These are phyloP conservation scores for Craterocephalus amniculus DNA, from an alignment of 2,797 vertebrate species.

Conservation along the genomic window DNA sequence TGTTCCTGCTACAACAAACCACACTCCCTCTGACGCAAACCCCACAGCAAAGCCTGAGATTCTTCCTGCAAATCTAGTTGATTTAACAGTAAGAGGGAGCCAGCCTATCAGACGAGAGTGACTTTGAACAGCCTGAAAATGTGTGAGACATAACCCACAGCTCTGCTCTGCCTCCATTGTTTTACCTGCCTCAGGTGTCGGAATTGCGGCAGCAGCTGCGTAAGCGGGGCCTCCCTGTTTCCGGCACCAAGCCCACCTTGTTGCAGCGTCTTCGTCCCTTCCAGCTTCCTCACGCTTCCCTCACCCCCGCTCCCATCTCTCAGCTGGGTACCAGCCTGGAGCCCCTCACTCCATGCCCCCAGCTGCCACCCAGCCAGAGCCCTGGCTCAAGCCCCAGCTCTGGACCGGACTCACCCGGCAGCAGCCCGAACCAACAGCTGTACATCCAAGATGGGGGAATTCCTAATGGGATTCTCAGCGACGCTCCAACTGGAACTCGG, in stretches of 20 bases:
- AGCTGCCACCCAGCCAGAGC: constrained; percentile 62
- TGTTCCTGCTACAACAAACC: constrained; percentile 68
- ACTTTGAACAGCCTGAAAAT: background rate
- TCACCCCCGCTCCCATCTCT: constrained; percentile 78
- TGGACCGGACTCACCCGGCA: constrained; percentile 69
- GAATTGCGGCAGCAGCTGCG: constrained; percentile 92
- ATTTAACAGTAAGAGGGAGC: constrained; percentile 83
- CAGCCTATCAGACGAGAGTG: background rate
- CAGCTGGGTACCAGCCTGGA: constrained; percentile 72
- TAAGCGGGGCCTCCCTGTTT: constrained; percentile 90
- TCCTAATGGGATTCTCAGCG: constrained; percentile 64
- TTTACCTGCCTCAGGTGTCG: constrained; percentile 83
- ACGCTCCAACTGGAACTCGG: constrained; percentile 45
- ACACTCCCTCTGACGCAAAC: constrained; percentile 61
- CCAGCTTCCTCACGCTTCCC: constrained; percentile 80
- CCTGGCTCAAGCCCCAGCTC: constrained; percentile 69
- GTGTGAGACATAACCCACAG: background rate
- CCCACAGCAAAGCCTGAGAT: constrained; percentile 80
- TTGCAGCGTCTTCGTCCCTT: constrained; percentile 89
- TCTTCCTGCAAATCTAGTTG: constrained; percentile 86
- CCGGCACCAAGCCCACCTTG: constrained; percentile 90
- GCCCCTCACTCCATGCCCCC: constrained; percentile 50
- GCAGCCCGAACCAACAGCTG: constrained; percentile 67
- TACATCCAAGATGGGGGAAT: constrained; percentile 65
- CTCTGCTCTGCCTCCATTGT: background rate